These are phyloP conservation scores for Nasonia giraulti DNA, from an alignment of 1,140 invertebrate genomes.

Conservation along the genomic window DNA sequence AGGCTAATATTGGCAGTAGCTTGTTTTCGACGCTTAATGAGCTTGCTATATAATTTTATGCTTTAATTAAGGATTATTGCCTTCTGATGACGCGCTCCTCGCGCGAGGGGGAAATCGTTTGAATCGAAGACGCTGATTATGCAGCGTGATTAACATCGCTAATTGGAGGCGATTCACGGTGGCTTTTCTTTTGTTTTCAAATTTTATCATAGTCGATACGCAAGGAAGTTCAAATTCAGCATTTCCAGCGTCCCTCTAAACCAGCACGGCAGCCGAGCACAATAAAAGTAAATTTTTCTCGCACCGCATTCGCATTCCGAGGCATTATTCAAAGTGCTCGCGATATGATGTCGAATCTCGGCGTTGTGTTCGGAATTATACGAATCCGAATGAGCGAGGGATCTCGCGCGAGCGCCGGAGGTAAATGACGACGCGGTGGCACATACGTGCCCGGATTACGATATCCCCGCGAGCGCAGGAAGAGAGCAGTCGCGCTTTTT, in stretches of 20 bases:
- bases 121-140: constrained; percentile 20
- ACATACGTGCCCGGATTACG: constrained; percentile 69
- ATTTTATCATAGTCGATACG: too few species aligned
- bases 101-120: background rate
- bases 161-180: background rate
- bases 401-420: constrained; percentile 55
- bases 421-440: constrained; percentile 51
- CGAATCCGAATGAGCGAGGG: constrained; percentile 8
- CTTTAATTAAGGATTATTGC: constrained; percentile 46
- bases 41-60: constrained; percentile 44
- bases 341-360: constrained; percentile 33
- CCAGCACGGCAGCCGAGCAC: too few species aligned
- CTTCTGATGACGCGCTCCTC: background rate
- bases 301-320: background rate
- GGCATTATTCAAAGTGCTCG: constrained; percentile 36
- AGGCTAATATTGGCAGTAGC: constrained; percentile 28
- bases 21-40: constrained; percentile 45
- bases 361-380: constrained; percentile 41
- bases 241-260: too few species aligned
- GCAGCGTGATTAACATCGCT: constrained; percentile 10
- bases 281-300: background rate
- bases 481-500: constrained; percentile 58
- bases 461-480: constrained; percentile 56
- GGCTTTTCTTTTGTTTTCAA: background rate
- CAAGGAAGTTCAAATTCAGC: too few species aligned